Conservation (phyloP, 2,113 vertebrate genomes). For the Calyptommatus sinebrachiatus region DNA sequence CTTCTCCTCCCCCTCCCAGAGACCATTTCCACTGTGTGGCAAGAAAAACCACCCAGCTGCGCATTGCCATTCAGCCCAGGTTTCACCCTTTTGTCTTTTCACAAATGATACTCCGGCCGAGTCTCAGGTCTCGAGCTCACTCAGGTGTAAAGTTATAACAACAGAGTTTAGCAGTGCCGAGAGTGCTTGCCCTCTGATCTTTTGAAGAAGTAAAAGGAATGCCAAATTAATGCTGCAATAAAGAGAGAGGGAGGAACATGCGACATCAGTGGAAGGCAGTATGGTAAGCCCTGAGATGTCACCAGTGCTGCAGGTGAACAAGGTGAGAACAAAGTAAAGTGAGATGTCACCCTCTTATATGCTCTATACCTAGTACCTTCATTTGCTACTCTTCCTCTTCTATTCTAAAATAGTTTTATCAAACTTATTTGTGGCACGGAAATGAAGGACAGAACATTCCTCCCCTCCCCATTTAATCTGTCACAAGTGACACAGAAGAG, state of each 20-base stretch:
- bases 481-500: too few species aligned
- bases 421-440: neutral
- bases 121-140: neutral
- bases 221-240: neutral
- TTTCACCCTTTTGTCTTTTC: slow-evolving; percentile 16
- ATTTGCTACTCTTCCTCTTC: too few species aligned
- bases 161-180: neutral
- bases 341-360: neutral
- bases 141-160: slow-evolving; percentile 1
- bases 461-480: too few species aligned
- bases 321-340: neutral
- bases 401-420: neutral
- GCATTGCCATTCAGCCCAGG: neutral
- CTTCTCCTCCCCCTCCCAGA: neutral
- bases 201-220: slow-evolving; percentile 11
- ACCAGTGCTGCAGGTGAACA: neutral
- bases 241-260: neutral
- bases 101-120: neutral
- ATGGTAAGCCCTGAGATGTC: neutral
- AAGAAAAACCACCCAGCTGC: neutral
- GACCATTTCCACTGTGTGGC: neutral
- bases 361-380: neutral
- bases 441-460: neutral
- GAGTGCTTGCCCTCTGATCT: slow-evolving; percentile 4
- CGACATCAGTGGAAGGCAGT: neutral